Evolutionary conservation across 2,888 invertebrate genomes (phyloP).

Genomic region (Tenthredo scrophulariae): DNA sequence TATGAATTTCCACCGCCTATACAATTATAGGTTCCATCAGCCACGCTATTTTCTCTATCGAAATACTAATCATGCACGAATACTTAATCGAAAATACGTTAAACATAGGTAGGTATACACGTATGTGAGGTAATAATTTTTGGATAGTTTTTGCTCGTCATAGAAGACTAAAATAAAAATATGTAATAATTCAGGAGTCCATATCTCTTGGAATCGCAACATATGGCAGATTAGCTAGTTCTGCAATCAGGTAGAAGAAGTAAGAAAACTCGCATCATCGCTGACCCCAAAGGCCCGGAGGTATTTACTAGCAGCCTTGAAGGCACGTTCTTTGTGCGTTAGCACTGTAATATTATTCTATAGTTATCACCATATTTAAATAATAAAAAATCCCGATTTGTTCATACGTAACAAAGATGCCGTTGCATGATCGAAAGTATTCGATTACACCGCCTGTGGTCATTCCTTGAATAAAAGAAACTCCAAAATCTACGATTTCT

Average conservation of each 20-base stretch:
- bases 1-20: background rate
- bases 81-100: background rate
- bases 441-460: background rate
- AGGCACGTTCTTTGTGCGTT: slow-evolving; percentile 28
- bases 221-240: background rate
- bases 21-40: slow-evolving; percentile 16
- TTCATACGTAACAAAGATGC: background rate
- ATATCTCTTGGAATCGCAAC: background rate
- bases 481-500: background rate
- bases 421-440: background rate
- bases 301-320: slow-evolving; percentile 38
- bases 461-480: background rate
- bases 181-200: background rate
- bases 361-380: background rate
- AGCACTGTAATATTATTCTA: slow-evolving; percentile 9
- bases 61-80: background rate
- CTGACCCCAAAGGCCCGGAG: slow-evolving; percentile 40
- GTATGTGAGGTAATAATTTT: background rate
- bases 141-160: background rate
- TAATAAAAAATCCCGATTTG: background rate
- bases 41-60: background rate
- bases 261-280: slow-evolving; percentile 45
- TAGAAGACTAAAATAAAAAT: background rate
- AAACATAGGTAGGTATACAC: background rate
- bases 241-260: background rate